Evolutionary conservation across 2,113 vertebrate genomes (phyloP).

Genomic region (Sorex fumeus): DNA sequence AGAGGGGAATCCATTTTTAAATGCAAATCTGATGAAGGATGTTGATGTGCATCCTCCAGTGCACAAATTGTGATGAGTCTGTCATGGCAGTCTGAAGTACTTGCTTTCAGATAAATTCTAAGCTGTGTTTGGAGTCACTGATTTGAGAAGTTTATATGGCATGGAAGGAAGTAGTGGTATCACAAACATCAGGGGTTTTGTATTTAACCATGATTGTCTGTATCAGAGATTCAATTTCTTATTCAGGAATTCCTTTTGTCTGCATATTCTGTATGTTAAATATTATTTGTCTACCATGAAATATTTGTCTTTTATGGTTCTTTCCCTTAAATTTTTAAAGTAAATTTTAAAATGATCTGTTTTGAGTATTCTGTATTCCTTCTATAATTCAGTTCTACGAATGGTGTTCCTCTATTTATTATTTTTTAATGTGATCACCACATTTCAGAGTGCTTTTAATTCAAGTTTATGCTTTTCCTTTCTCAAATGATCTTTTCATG

Average conservation of each 20-base stretch:
- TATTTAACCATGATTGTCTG: background rate
- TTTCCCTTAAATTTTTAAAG: slow-evolving; percentile 6
- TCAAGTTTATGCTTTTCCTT: background rate
- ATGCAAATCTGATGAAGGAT: background rate
- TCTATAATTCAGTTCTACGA: background rate
- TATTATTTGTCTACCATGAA: slow-evolving; percentile 32
- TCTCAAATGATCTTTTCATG: background rate
- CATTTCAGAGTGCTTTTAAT: background rate
- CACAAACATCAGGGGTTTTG: background rate
- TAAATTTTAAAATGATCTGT: background rate
- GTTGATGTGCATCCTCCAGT: background rate
- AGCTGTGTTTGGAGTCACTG: background rate
- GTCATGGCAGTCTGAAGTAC: background rate
- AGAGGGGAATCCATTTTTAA: background rate
- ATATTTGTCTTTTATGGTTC: slow-evolving; percentile 4
- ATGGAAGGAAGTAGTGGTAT: background rate
- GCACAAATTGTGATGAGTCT: background rate
- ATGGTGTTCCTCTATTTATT: no score
- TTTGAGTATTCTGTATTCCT: background rate
- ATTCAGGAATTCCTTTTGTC: background rate
- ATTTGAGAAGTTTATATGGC: background rate
- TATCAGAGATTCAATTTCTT: background rate
- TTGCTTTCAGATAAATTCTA: background rate
- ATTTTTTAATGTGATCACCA: background rate
- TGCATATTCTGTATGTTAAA: background rate